phyloP scores from a whole-genome alignment of 2,888 invertebrate genomes.

The Amorpha juglandis region DNA sequence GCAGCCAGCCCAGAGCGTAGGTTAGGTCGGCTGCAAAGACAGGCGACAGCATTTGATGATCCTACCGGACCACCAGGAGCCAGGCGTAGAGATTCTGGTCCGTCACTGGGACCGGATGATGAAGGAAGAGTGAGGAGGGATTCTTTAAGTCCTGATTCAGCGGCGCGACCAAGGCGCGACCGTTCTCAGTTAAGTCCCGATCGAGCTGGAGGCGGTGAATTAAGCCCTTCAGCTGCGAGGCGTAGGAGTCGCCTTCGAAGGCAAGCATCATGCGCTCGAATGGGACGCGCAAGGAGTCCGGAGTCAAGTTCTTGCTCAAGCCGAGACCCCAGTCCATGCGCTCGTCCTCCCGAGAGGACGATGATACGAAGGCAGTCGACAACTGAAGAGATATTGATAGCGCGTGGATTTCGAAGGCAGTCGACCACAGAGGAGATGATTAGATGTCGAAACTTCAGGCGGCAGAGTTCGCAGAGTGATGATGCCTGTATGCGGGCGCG shows the following conservation, averaged over 20 bases:
- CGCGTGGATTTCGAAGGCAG: conserved; percentile 94
- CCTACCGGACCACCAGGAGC: conserved; percentile 88
- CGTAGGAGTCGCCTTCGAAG: conserved; percentile 88
- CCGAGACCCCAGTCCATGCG: conserved; percentile 93
- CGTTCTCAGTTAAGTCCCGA: conserved; percentile 92
- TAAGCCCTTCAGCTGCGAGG: conserved; percentile 90
- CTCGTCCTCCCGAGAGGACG: conserved; percentile 86
- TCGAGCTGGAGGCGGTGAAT: conserved; percentile 90
- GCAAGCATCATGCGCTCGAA: conserved; percentile 90
- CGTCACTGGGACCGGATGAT: conserved; percentile 93
- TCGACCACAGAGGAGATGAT: conserved; percentile 97
- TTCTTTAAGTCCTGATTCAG: conserved; percentile 95
- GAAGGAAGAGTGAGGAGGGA: conserved; percentile 91
- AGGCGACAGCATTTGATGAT: conserved; percentile 95
- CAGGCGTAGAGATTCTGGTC: conserved; percentile 91
- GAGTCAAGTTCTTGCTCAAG: conserved; percentile 91
- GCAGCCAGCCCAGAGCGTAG: conserved; percentile 88
- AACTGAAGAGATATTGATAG: conserved; percentile 95
- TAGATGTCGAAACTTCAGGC: conserved; percentile 94
- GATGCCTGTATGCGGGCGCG: conserved; percentile 88
- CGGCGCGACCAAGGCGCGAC: conserved; percentile 90
- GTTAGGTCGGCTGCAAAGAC: conserved; percentile 90
- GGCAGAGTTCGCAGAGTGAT: conserved; percentile 95
- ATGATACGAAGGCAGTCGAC: conserved; percentile 94
- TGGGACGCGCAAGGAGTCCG: conserved; percentile 85